A percentile compares a stretch with the other conserved stretches of the same genome.
phyloP scores from a whole-genome alignment of 2,888 invertebrate genomes.

The Holacanthella duospinosa region DNA sequence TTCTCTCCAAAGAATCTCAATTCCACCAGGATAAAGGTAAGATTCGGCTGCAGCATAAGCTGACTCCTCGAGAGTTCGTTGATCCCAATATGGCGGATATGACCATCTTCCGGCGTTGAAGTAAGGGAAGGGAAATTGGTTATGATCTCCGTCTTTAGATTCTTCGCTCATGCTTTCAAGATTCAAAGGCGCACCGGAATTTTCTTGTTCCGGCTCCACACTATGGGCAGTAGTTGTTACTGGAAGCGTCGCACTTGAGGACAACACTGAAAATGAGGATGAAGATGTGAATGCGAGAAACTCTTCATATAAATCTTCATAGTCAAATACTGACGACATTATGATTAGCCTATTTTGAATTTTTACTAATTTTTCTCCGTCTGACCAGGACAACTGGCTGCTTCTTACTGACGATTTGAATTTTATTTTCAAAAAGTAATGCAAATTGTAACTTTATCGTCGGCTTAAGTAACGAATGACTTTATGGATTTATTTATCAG shows the following conservation, averaged over 20 bases:
- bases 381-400: no score
- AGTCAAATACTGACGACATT: not conserved
- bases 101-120: not conserved
- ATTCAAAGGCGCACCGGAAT: not conserved
- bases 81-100: not conserved
- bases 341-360: not conserved
- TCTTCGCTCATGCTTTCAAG: not conserved
- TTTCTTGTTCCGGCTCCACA: not conserved
- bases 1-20: constrained; percentile 29
- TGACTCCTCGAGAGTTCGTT: not conserved
- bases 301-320: not conserved
- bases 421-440: no score
- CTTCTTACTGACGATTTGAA: no score
- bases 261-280: not conserved
- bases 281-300: not conserved
- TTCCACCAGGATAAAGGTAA: constrained; percentile 23
- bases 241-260: not conserved
- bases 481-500: no score
- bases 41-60: not conserved
- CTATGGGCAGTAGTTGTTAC: not conserved
- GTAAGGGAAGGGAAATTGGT: not conserved
- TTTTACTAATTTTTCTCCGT: not conserved
- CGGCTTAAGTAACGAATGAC: no score
- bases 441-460: no score
- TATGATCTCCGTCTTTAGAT: not conserved